Evolutionary conservation across 2,888 invertebrate species (phyloP), one percentile per base, ranked within the genome.

Genomic region (Cyclophora albipunctata): DNA sequence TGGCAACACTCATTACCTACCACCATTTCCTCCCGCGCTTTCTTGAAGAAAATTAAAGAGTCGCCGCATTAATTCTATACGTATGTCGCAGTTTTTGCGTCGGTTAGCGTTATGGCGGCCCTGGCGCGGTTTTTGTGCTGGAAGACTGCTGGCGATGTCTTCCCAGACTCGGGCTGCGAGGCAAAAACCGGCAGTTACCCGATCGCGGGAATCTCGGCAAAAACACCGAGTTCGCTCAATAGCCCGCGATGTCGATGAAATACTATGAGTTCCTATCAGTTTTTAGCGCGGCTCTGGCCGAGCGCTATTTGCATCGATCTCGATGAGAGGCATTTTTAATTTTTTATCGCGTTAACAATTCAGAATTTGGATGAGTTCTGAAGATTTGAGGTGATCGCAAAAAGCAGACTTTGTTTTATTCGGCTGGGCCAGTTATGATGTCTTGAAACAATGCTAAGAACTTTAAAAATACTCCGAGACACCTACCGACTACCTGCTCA

Each of bases 21-120:
- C 81, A 78, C 78, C 78, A 82, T 83, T 86, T 86, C 86, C 86
- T 86, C 84, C 79, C 78, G 84, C 82, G 80, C 84, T 84, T 85
- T 86, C 87, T 86, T 85, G 75, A 81, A 81, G 81, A 84, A 86
- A 86, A 86, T 86, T 87, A 86, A 86, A 87, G 81, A 82, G 78
- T 83, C 75, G 75, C 76, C 78, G 82, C 82, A 85, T 85, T 86
- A 85, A 86, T 85, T 84, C 79, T 78, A 80, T 78, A 81, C 80
- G 82, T 84, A 81, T 76, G 82, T 84, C 74, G 79, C 74, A 51
- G 50, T 60, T 64, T 62, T 86, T 81, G 73, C 73, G 57, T 58
- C 72, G 71, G 75, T 77, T 75, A 73, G 74, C 80, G 77, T 73
- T 79, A 81, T 82, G 81, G 81, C 82, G 76, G 80, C 67, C 67